A percentile compares a stretch with the other conserved stretches of the same genome.
phyloP scores from a whole-genome alignment of 2,797 vertebrate genomes.

The Bovichtus variegatus region DNA sequence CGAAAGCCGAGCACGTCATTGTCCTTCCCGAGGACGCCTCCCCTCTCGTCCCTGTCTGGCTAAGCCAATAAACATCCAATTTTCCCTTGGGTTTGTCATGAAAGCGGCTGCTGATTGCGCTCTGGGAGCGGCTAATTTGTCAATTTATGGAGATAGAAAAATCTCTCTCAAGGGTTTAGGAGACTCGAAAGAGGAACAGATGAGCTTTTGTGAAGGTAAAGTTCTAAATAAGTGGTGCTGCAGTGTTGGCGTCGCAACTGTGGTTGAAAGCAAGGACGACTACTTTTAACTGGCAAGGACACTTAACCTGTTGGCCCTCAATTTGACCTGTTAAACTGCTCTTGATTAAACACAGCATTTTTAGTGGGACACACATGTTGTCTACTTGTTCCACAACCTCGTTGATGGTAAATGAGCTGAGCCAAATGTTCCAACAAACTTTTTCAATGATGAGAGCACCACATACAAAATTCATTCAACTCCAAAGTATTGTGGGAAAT shows the following conservation, averaged over 20 bases:
- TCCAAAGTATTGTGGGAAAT: not conserved
- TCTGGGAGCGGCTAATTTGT: slow-evolving; percentile 53
- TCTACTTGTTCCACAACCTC: no score
- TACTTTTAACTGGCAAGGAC: not conserved
- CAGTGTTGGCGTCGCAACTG: not conserved
- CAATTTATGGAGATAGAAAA: slow-evolving; percentile 62
- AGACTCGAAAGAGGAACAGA: slow-evolving; percentile 29
- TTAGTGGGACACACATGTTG: not conserved
- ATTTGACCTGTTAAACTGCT: not conserved
- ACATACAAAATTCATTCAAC: not conserved
- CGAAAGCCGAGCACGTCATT: slow-evolving; percentile 33
- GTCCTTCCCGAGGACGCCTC: slow-evolving; percentile 37
- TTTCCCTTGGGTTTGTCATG: slow-evolving; percentile 46
- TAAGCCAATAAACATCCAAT: slow-evolving; percentile 68
- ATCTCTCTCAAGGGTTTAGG: slow-evolving; percentile 39
- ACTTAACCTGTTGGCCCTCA: not conserved
- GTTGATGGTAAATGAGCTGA: not conserved
- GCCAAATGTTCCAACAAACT: not conserved
- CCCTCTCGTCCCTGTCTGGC: slow-evolving; percentile 23
- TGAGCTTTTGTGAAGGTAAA: slow-evolving; percentile 22
- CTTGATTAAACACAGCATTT: not conserved
- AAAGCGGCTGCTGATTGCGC: slow-evolving; percentile 57
- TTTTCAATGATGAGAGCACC: not conserved
- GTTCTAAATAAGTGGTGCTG: slow-evolving; percentile 18
- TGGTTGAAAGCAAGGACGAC: not conserved